Conservation (phyloP, 2,888 invertebrate species). For the Trachelus tabidus region DNA sequence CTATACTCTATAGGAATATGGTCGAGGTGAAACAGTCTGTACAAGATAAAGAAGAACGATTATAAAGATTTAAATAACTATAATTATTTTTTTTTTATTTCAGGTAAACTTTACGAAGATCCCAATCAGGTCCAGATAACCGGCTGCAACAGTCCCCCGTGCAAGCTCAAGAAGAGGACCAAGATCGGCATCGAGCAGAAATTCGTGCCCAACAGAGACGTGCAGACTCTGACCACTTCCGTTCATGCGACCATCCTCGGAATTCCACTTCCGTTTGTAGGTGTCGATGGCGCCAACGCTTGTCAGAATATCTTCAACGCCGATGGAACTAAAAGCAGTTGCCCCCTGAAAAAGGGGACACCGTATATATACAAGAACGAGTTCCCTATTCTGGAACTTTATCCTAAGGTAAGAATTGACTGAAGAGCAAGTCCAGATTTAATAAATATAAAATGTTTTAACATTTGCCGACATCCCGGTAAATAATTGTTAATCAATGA, state of each 20-base stretch:
- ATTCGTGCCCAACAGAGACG: constrained; percentile 72
- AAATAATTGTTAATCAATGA: background rate
- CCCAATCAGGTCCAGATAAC: constrained; percentile 69
- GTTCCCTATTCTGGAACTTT: constrained; percentile 70
- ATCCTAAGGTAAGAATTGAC: constrained; percentile 68
- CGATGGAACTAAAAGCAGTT: constrained; percentile 72
- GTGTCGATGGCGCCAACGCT: constrained; percentile 78
- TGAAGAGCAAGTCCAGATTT: background rate
- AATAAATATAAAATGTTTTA: background rate
- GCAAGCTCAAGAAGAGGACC: constrained; percentile 74
- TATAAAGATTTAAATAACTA: background rate
- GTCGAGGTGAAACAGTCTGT: background rate
- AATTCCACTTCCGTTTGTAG: constrained; percentile 78
- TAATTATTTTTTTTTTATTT: constrained; percentile 45
- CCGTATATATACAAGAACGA: constrained; percentile 78
- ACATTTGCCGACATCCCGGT: background rate
- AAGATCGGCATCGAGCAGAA: constrained; percentile 69
- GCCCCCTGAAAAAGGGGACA: constrained; percentile 76
- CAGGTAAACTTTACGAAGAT: constrained; percentile 65
- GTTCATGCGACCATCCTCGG: constrained; percentile 75
- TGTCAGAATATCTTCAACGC: constrained; percentile 74
- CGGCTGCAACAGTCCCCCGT: constrained; percentile 74
- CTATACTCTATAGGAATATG: background rate
- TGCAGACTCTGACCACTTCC: constrained; percentile 69
- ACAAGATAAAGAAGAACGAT: background rate